phyloP scores from a whole-genome alignment of 2,888 invertebrate genomes.

The Lasioglossum zephyrum region DNA sequence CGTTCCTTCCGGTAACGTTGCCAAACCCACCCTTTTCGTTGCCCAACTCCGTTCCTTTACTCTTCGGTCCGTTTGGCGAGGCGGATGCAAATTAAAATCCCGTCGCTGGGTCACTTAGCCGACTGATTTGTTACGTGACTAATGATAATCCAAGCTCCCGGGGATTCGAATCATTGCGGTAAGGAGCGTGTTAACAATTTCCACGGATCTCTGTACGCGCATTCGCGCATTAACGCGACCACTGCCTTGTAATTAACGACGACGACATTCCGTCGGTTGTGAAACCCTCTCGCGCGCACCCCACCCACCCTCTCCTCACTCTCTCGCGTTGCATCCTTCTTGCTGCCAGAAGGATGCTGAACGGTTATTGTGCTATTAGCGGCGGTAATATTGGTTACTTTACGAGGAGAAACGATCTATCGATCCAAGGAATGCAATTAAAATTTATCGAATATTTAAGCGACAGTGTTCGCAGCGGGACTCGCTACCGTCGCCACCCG shows the following conservation, averaged over 20 bases:
- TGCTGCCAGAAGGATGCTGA: conserved; percentile 13
- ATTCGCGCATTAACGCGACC: conserved; percentile 33
- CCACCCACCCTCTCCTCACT: rapidly evolving
- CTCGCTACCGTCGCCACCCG: neutral
- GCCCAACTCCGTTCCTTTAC: neutral
- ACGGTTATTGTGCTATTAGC: conserved; percentile 57
- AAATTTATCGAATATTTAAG: conserved; percentile 52
- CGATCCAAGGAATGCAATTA: conserved; percentile 56
- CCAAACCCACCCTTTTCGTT: neutral
- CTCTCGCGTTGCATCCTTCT: neutral
- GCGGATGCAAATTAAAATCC: conserved; percentile 22
- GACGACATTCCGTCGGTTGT: conserved; percentile 38
- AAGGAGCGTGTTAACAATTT: conserved; percentile 45
- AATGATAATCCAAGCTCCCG: conserved; percentile 32
- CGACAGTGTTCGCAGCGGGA: neutral
- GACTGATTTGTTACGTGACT: conserved; percentile 41
- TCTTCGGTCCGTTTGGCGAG: neutral
- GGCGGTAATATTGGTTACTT: conserved; percentile 47
- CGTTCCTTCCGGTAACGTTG: neutral
- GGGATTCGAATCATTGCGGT: conserved; percentile 45
- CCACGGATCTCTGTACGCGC: conserved; percentile 11
- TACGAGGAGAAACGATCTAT: conserved; percentile 43
- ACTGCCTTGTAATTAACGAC: conserved; percentile 50
- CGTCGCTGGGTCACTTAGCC: conserved; percentile 14
- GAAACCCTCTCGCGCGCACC: neutral